Base-by-base conservation (phyloP, 2,797 vertebrate species). In the Gallinago nigripennis region DNA sequence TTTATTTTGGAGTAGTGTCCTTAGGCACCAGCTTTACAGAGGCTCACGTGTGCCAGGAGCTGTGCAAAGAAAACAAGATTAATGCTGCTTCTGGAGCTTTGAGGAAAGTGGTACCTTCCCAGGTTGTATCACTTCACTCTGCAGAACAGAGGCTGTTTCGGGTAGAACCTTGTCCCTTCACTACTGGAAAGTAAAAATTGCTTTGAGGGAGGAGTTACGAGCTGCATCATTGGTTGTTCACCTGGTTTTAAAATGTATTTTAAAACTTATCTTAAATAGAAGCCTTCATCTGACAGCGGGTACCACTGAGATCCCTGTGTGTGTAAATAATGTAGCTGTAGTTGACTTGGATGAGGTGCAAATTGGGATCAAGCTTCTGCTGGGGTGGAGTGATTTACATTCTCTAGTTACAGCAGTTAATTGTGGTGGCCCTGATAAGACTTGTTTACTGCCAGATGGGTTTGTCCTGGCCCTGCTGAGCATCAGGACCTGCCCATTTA, bases 291-390 rank as follows among this genome's bases (percentile, higher is more conserved):
- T 88, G 96, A 60, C 92, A 88, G 60, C 93, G 94, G 96, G 95
- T 97, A 97, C 98, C 98, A 97, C 98, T 97, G 98, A 98, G 98
- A 98, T 98, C 96, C 94, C 77, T 41, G 87, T 97, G 98, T 97
- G 97, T 98, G 98, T 98, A 98, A 98, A 98, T 98, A 98, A 98
- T 95, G 94, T 96, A 97, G 97, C 83, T 90, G 82, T 95, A 98
- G 97, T 98, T 97, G 98, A 96, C 97, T 98, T 96, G 98, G 98
- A 98, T 98, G 98, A 98, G 98, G 98, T 97, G 98, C 98, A 98
- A 98, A 99, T 97, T 98, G 97, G 97, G 96, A 92, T 98, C 97
- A 94, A 97, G 94, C 82, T 51, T 96, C 94, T 92, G 85, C 93
- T 86, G 95, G 98, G 97, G 95, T 97, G 97, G 97, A 96, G 96